Percentiles rank a stretch among this genome's conserved stretches.
Evolutionary conservation across 1,140 invertebrate genomes (phyloP).

Genomic region (Liolophura sinensis): DNA sequence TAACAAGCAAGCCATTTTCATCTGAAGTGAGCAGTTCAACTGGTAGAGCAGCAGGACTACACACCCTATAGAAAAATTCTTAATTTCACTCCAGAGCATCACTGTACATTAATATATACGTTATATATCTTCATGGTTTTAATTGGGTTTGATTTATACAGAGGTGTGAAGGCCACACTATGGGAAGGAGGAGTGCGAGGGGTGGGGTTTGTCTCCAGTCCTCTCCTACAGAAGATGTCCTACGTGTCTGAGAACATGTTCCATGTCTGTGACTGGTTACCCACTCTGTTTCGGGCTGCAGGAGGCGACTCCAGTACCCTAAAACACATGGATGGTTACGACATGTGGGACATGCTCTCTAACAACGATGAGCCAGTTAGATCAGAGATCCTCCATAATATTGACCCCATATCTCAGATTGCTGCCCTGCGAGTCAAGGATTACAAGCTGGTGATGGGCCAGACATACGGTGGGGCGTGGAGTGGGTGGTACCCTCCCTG

Average conservation of each 20-base stretch:
- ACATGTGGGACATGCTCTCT: conserved; percentile 76
- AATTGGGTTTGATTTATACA: conserved; percentile 19
- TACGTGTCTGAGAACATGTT: conserved; percentile 73
- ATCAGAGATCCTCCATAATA: conserved; percentile 79
- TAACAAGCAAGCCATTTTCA: too few relatives aligned
- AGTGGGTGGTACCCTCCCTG: too few relatives aligned
- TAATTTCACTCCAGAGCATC: too few relatives aligned
- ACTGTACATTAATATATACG: too few relatives aligned
- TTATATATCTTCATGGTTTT: too few relatives aligned
- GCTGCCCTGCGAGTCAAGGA: conserved; percentile 73
- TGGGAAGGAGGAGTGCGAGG: conserved; percentile 90
- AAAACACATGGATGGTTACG: conserved; percentile 73
- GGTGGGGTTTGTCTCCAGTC: conserved; percentile 78
- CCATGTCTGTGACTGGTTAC: conserved; percentile 89
- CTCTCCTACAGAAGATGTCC: conserved; percentile 63
- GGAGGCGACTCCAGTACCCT: conserved; percentile 58
- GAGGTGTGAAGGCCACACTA: conserved; percentile 73
- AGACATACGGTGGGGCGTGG: too few relatives aligned
- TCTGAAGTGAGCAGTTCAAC: too few relatives aligned
- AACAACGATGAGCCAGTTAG: conserved; percentile 67
- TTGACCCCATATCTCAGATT: conserved; percentile 77
- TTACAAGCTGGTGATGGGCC: conserved; percentile 83
- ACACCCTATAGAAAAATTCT: too few relatives aligned
- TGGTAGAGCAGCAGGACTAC: too few relatives aligned
- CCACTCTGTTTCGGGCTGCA: conserved; percentile 69